Conservation (phyloP, 2,113 vertebrate species). For the Sapajus apella region DNA sequence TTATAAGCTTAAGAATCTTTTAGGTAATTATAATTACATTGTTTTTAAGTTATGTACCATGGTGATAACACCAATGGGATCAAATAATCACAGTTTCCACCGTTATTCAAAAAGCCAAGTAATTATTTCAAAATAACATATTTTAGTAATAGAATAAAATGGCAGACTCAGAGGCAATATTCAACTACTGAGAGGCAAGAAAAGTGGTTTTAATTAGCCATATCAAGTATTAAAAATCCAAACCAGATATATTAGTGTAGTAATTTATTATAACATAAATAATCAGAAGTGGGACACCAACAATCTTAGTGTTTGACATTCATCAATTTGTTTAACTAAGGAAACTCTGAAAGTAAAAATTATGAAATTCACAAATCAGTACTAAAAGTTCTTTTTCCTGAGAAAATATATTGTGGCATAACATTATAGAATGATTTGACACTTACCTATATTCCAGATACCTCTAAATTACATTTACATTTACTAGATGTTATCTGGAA, state of each 20-base stretch:
- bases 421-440: neutral
- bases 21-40: neutral
- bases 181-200: neutral
- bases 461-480: neutral
- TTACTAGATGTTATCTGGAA: neutral
- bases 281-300: neutral
- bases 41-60: neutral
- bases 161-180: neutral
- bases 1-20: neutral
- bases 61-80: neutral
- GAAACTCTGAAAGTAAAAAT: neutral
- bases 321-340: neutral
- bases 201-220: neutral
- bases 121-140: neutral
- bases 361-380: neutral
- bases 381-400: neutral
- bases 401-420: neutral
- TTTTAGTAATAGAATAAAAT: slow-evolving; percentile 19
- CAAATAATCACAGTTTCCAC: neutral
- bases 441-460: neutral
- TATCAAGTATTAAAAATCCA: neutral
- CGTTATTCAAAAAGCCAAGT: neutral
- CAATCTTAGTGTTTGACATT: neutral
- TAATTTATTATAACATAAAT: neutral
- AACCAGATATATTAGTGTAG: neutral